These are phyloP conservation scores for Cephonodes hylas DNA, from an alignment of 2,888 invertebrate genomes.

Conservation along the genomic window DNA sequence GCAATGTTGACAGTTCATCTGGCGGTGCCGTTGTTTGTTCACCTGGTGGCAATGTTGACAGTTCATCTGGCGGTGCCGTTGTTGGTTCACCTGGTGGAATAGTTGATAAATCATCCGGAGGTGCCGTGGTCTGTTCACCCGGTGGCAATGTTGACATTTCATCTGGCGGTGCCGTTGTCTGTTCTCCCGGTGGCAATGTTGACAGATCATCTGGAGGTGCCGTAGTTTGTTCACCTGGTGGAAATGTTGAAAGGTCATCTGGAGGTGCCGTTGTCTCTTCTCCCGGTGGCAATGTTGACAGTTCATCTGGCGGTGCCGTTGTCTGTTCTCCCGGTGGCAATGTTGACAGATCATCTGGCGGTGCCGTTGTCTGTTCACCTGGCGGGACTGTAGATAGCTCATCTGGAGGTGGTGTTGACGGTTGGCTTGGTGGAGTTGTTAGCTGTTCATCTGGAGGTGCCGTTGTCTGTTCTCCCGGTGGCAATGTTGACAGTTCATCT, in stretches of 20 bases:
- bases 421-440: too few species aligned
- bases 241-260: not conserved
- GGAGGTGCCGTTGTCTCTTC: not conserved
- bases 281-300: not conserved
- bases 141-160: not conserved
- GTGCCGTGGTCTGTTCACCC: too few species aligned
- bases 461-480: not conserved
- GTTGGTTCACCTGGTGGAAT: not conserved
- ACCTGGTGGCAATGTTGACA: not conserved
- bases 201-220: too few species aligned
- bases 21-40: not conserved
- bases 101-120: not conserved
- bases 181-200: not conserved
- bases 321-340: too few species aligned
- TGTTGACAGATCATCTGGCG: not conserved
- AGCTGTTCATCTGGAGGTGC: conserved; percentile 14
- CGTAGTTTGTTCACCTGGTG: not conserved
- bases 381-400: not conserved
- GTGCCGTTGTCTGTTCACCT: not conserved
- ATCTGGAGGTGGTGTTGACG: not conserved
- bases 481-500: not conserved
- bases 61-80: not conserved
- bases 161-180: not conserved
- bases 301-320: not conserved
- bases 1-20: not conserved